Base-by-base conservation (phyloP, 23 tunicate species). In the Trididemnum miniatum region DNA sequence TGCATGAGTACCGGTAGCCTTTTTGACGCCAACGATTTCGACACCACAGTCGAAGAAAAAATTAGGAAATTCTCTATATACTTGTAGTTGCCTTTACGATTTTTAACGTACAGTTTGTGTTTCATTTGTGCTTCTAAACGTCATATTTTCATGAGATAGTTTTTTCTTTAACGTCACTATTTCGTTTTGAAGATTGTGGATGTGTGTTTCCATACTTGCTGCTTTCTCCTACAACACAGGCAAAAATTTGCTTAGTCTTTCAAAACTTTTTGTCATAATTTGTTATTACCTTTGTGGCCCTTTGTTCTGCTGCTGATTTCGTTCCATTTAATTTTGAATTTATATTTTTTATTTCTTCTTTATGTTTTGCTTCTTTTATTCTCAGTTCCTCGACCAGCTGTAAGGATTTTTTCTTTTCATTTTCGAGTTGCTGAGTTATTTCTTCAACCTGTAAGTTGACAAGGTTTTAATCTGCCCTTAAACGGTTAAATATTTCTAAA, bases 151-250 rank as follows among this genome's bases (percentile, higher is more conserved):
- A 31, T 76, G 26, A 67, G 80, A 89, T 39, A 90, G 36, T 51
- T 86, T 31, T 32, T 77, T 77, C 62, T 91, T 83, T 76, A 91
- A 54, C 77, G 67, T 77, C 5, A 35, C 83, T 0, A 91, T 71
- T 72, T 91, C 87, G 33, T 77, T 86, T 59, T 84, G 54, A 3
- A 85, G 77, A 32, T 81, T 86, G 75, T 78, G 74, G 51, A 33
- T 71, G n/a, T 33, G 65, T 31, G 63, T 76, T 51, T 82, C 80
- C 51, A 67, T 35, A 26, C 78, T 73, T 34, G 31, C 49, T 35
- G 83, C 80, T 77, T 83, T 81, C 29, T 72, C 80, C 84, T 86
- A 72, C 5, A 32, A 62, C 22, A n/a, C n/a, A n/a, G n/a, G n/a
- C n/a, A n/a, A n/a, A n/a, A n/a, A n/a, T n/a, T n/a, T n/a, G n/a